Evolutionary conservation across 2,888 invertebrate species (phyloP), one percentile per base, ranked within the genome.

Genomic region (Himalopsyche kuldschensis): DNA sequence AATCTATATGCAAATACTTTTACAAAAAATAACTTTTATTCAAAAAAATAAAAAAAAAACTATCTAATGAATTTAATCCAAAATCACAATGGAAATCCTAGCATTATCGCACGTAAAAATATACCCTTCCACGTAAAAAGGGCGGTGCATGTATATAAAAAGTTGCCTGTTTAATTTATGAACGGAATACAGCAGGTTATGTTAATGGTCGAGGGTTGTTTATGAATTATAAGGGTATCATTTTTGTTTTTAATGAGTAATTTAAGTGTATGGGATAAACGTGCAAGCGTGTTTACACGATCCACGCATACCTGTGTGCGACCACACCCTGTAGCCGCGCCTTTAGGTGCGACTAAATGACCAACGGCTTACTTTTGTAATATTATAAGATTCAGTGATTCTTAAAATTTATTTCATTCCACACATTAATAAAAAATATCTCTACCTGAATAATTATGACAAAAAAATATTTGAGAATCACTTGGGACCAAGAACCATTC

Each of bases 201-300:
- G 79, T 47, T 55, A 35, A 30, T 48, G 35, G 55, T 48, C 48
- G 79, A 79, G 27, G 46, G 30, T 46, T 31, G 69, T 30, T 47
- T 82, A 82, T 82, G 82, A 82, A 82, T 82, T 82, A 82, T 82
- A 75, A 78, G 41, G 41, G 79, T 80, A 78, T 83, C 83, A 81
- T 83, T 83, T 81, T 83, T 79, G 78, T 84, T 81, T 81, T 79
- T 84, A 84, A 84, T 84, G 81, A 84, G 81, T 81, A 84, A 84
- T 81, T 81, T 81, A 75, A 81, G 47, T 79, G 81, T 77, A 31
- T 75, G n/a, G 77, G 47, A 41, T 69, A 30, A 32, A 27, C 27
- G 31, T 30, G 27, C 27, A 27, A 79, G 41, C 46, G 78, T 41
- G 27, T 35, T 78, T 41, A 78, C 35, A 78, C 27, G 55, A 35